These are phyloP conservation scores for Drepana arcuata DNA, from an alignment of 1,140 invertebrate genomes.

Conservation along the genomic window DNA sequence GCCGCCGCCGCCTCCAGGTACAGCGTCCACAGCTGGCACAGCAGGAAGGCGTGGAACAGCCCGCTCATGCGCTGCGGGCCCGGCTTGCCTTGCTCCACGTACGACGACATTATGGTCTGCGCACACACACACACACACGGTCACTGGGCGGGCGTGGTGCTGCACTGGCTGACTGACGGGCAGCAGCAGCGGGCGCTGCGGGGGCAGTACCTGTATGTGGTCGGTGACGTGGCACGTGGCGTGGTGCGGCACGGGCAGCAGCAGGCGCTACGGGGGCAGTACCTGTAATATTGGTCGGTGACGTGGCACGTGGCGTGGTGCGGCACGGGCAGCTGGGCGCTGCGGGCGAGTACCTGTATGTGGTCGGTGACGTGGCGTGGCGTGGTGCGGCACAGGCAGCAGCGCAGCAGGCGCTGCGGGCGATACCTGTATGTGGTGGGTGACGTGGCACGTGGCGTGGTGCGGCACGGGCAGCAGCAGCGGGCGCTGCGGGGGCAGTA, in stretches of 20 bases:
- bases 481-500: slow-evolving; percentile 54
- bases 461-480: slow-evolving; percentile 93
- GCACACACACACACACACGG: too few relatives aligned
- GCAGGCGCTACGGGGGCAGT: slow-evolving; percentile 30
- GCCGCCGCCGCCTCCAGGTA: slow-evolving; percentile 89
- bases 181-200: slow-evolving; percentile 74
- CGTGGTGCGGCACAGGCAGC: slow-evolving; percentile 96
- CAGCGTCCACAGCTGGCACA: slow-evolving; percentile 96
- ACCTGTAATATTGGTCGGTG: slow-evolving; percentile 97
- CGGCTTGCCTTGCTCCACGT: slow-evolving; percentile 93
- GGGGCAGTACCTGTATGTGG: slow-evolving; percentile 87
- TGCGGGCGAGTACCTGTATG: too few relatives aligned
- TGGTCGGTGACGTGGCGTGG: slow-evolving; percentile 97
- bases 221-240: slow-evolving; percentile 96
- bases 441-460: slow-evolving; percentile 95
- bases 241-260: slow-evolving; percentile 93
- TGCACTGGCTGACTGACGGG: too few relatives aligned
- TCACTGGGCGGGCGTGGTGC: slow-evolving; percentile 94
- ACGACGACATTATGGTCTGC: slow-evolving; percentile 91
- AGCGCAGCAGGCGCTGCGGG: too few relatives aligned
- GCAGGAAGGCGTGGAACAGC: slow-evolving; percentile 85
- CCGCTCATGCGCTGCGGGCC: slow-evolving; percentile 94
- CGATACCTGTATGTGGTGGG: slow-evolving; percentile 98
- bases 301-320: slow-evolving; percentile 96
- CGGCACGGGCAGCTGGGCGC: slow-evolving; percentile 88